These are phyloP conservation scores for Meloe dianella DNA, from an alignment of 2,888 invertebrate genomes.

Conservation along the genomic window DNA sequence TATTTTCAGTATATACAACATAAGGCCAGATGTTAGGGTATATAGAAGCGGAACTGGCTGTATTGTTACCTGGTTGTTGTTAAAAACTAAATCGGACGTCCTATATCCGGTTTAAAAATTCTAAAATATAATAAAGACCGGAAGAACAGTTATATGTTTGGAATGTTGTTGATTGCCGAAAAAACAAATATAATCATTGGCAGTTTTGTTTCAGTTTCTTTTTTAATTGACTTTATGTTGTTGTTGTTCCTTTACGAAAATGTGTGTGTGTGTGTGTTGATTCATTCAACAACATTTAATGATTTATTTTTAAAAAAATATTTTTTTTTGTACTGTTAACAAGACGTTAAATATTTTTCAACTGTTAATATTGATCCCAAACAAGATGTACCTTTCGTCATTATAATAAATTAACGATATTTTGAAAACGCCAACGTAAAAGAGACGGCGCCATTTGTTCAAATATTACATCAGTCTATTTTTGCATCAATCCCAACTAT, in stretches of 20 bases:
- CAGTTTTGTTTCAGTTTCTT: background rate
- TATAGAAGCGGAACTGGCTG: constrained; percentile 45
- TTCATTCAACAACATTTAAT: background rate
- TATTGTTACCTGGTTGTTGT: constrained; percentile 41
- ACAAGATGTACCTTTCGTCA: constrained; percentile 13
- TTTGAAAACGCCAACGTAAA: constrained; percentile 14
- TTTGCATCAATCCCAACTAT: background rate
- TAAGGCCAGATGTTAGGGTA: constrained; percentile 37
- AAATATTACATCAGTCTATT: constrained; percentile 17
- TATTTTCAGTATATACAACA: constrained; percentile 17
- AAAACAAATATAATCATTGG: constrained; percentile 27
- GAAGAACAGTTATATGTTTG: constrained; percentile 45
- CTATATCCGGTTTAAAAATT: constrained; percentile 53
- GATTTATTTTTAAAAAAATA: constrained; percentile 13
- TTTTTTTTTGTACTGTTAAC: background rate
- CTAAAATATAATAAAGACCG: constrained; percentile 43
- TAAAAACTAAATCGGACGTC: constrained; percentile 57
- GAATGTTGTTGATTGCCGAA: constrained; percentile 44
- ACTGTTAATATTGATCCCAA: constrained; percentile 15
- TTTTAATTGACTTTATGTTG: background rate
- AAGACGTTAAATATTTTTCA: constrained; percentile 9
- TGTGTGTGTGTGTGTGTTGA: constrained; percentile 2
- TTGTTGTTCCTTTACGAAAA: background rate
- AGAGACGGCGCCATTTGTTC: constrained; percentile 9
- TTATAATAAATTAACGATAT: constrained; percentile 14